Base-by-base conservation (phyloP, 2,888 invertebrate genomes). In the Beris morrisii region DNA sequence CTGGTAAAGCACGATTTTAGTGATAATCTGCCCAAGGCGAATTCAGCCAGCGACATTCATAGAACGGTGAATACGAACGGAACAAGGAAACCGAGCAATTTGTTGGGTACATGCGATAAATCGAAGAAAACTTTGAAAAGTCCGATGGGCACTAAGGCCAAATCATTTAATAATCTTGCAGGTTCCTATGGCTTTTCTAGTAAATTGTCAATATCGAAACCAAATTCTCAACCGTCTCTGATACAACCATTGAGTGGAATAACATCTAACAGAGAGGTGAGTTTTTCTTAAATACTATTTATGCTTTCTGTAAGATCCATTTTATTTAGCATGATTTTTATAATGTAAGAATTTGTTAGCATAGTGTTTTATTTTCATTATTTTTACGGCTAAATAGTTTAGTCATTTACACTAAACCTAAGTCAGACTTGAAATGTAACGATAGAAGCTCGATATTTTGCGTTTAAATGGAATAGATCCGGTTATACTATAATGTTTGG, bases 91-190 rank as follows among this genome's bases (percentile, higher is more conserved):
- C 31, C 50, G 38, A 61, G 61, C 52, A 56, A 30, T 38, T 38
- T n/a, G 5, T 13, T 6, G 5, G 9, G 7, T 38, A 22, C 30
- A 9, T 50, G 50, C 50, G 50, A 32, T 46, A 32, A 13, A 50
- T 46, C 12, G 9, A 3, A 30, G n/a, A 61, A 38, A 9, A 32
- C 32, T 11, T 54, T 80, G 3, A 79, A 79, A 67, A 79, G 79
- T 70, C 79, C 80, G 4, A 78, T 81, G 79, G 80, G 80, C 52
- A 76, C 75, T 15, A 81, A 81, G 72, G 78, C 80, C 5, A 80
- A 81, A 68, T 81, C 80, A 28, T 79, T 80, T 74, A 79, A 79
- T 67, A 81, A 80, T 70, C 71, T 81, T 67, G 74, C 76, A 65
- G 75, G 75, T 64, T 22, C 52, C 7, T 50, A 12, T 38, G 61